Percentiles rank a stretch among this genome's conserved stretches.
These are phyloP conservation scores for Halcyon smyrnensis DNA, from an alignment of 2,797 vertebrate genomes.

Conservation along the genomic window DNA sequence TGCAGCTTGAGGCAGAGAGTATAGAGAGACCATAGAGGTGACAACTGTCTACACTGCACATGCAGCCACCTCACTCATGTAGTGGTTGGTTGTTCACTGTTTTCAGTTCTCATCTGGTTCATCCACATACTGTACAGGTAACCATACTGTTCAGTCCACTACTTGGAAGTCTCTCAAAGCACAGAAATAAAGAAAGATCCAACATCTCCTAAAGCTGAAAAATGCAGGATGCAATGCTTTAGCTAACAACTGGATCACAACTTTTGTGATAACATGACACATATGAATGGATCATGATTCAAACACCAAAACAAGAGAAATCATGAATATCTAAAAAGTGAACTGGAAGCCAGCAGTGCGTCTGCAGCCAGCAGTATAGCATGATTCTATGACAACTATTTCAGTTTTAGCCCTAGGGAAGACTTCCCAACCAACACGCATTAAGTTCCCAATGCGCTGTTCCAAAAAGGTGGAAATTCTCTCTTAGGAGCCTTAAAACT, in stretches of 20 bases:
- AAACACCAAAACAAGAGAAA: not conserved
- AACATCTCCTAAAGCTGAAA: not conserved
- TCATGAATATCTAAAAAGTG: not conserved
- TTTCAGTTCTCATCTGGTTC: not conserved
- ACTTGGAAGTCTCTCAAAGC: not conserved
- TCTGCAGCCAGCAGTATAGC: not conserved
- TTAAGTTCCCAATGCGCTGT: not conserved
- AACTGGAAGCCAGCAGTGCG: not conserved
- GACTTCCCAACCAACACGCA: not conserved
- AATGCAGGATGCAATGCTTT: not conserved
- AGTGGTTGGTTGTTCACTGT: not conserved
- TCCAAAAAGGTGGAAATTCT: not conserved
- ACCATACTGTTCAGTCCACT: not conserved
- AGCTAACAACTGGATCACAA: not conserved
- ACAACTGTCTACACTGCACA: not conserved
- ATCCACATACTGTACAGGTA: not conserved
- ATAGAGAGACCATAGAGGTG: not conserved
- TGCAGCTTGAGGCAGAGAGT: not conserved
- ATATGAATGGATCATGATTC: not conserved
- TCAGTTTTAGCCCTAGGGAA: not conserved
- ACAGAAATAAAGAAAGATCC: not conserved
- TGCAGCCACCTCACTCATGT: not conserved
- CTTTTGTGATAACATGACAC: not conserved
- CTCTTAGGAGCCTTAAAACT: not conserved
- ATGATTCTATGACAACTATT: not conserved